Evolutionary conservation across 2,797 vertebrate species (phyloP).

Genomic region (Crocidura indochinensis): DNA sequence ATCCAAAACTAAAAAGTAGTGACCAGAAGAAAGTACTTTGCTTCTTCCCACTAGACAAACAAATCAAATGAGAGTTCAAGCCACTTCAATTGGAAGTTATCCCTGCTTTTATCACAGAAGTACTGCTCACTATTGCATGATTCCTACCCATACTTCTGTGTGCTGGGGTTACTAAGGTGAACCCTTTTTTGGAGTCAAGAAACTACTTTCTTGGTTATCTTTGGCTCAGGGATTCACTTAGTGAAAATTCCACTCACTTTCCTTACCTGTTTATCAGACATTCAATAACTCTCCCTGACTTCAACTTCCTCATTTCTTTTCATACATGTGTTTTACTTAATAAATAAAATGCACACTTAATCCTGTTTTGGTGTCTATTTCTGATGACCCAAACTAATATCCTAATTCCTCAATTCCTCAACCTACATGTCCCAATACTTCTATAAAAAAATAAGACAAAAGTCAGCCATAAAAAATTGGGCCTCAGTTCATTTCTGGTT

Average conservation of each 20-base stretch:
- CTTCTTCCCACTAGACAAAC: neutral
- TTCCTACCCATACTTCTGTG: neutral
- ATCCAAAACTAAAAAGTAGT: neutral
- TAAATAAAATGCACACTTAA: neutral
- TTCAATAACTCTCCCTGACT: neutral
- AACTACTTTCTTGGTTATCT: neutral
- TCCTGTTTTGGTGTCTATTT: neutral
- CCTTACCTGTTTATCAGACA: neutral
- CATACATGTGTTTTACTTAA: neutral
- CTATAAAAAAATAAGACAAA: neutral
- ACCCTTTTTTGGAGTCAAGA: neutral
- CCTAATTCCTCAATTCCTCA: slow-evolving; percentile 15
- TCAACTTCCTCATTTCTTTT: slow-evolving; percentile 14
- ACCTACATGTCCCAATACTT: neutral
- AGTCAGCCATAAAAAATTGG: neutral
- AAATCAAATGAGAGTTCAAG: neutral
- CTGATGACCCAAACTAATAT: neutral
- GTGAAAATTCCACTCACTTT: neutral
- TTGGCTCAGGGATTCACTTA: slow-evolving; percentile 2
- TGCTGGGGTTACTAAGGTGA: neutral
- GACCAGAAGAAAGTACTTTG: neutral
- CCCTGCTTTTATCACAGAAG: neutral
- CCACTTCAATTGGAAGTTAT: neutral
- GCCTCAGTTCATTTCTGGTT: neutral
- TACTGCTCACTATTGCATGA: neutral